Evolutionary conservation across 2,888 invertebrate species (phyloP).

Genomic region (Yponomeuta malinellus): DNA sequence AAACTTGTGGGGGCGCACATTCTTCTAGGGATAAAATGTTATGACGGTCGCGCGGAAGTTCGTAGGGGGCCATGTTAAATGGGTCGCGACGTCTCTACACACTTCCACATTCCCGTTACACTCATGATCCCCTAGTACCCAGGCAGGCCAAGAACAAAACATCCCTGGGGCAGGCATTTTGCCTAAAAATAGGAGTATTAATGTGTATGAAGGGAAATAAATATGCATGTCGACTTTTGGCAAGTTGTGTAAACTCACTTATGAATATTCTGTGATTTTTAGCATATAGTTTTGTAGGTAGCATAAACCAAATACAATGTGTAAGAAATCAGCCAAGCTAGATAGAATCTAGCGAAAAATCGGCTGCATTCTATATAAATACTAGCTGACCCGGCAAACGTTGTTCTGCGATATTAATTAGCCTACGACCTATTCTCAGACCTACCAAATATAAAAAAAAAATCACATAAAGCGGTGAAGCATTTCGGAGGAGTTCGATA

Average conservation of each 20-base stretch:
- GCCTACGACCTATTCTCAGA: too few species aligned
- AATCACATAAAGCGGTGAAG: too few species aligned
- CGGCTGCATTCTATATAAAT: too few species aligned
- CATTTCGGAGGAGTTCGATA: too few species aligned
- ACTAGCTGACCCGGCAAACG: too few species aligned
- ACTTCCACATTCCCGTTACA: conserved; percentile 2
- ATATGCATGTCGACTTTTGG: not conserved
- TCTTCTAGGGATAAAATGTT: not conserved
- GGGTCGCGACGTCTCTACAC: conserved; percentile 7
- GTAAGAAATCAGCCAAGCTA: too few species aligned
- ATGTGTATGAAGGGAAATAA: not conserved
- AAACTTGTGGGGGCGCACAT: not conserved
- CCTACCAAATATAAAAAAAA: too few species aligned
- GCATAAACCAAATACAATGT: too few species aligned
- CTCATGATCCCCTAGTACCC: not conserved
- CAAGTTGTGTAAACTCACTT: not conserved
- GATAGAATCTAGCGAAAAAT: too few species aligned
- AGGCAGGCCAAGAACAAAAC: not conserved
- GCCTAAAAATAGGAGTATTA: not conserved
- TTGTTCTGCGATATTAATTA: too few species aligned
- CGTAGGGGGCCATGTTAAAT: not conserved
- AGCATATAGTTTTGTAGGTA: too few species aligned
- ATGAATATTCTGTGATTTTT: too few species aligned
- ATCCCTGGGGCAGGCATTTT: not conserved
- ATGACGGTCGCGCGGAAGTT: conserved; percentile 8